Conservation (phyloP, 2,797 vertebrate genomes). For the Orestias chungarensis region DNA sequence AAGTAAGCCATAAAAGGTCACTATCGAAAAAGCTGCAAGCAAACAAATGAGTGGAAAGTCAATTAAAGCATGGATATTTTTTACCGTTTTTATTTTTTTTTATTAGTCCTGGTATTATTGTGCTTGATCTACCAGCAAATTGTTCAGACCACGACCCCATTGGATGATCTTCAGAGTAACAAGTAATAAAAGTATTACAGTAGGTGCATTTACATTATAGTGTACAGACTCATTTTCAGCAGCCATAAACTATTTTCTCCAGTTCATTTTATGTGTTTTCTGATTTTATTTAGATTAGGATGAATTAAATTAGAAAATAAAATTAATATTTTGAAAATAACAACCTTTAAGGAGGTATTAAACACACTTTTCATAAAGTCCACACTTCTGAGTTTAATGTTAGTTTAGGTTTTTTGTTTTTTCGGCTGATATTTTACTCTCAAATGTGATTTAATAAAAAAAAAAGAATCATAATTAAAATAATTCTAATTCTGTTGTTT, state of each 20-base stretch:
- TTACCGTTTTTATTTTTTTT: too few relatives aligned
- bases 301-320: too few relatives aligned
- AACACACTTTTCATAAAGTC: not conserved
- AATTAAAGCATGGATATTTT: too few relatives aligned
- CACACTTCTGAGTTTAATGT: not conserved
- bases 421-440: not conserved
- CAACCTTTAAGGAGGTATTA: not conserved
- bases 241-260: too few relatives aligned
- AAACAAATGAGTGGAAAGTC: too few relatives aligned
- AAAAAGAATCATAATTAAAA: not conserved
- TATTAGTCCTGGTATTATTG: not conserved
- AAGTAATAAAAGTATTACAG: too few relatives aligned
- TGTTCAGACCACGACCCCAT: too few relatives aligned
- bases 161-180: not conserved
- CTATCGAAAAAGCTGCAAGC: too few relatives aligned
- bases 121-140: not conserved
- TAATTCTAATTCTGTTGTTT: not conserved
- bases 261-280: not conserved
- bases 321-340: constrained; percentile 1
- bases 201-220: not conserved
- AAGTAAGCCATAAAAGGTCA: too few relatives aligned
- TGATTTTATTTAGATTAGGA: too few relatives aligned
- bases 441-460: not conserved
- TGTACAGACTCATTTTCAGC: too few relatives aligned
- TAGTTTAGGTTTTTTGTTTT: not conserved